These are phyloP conservation scores for Diceros bicornis DNA, from an alignment of 2,797 vertebrate species.

Conservation along the genomic window DNA sequence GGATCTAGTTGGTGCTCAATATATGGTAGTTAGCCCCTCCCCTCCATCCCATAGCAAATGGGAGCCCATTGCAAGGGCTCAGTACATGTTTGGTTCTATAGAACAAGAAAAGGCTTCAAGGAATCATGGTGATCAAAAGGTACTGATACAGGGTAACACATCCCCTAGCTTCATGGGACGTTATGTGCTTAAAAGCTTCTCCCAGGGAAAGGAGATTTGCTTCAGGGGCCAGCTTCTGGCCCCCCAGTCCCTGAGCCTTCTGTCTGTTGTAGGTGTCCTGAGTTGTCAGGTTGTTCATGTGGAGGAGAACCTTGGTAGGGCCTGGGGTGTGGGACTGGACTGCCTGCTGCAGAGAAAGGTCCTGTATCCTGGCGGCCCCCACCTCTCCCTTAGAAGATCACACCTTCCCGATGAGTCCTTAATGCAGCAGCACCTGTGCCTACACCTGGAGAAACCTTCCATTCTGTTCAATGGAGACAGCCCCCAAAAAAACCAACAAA, in stretches of 20 bases:
- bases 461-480: background rate
- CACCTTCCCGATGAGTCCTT: background rate
- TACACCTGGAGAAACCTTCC: background rate
- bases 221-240: background rate
- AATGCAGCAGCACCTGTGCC: background rate
- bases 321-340: background rate
- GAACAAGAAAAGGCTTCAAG: background rate
- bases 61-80: background rate
- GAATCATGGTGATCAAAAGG: background rate
- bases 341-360: background rate
- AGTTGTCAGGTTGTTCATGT: conserved; percentile 14
- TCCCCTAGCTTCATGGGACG: background rate
- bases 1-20: background rate
- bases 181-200: background rate
- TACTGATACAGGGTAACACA: background rate
- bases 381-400: background rate
- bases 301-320: background rate
- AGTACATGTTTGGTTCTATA: background rate
- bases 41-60: background rate
- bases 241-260: background rate
- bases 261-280: background rate
- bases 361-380: background rate
- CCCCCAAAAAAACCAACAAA: background rate
- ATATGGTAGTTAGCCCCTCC: background rate
- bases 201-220: background rate